phyloP scores from a whole-genome alignment of 2,888 invertebrate genomes.

The Theodoxus fluviatilis region DNA sequence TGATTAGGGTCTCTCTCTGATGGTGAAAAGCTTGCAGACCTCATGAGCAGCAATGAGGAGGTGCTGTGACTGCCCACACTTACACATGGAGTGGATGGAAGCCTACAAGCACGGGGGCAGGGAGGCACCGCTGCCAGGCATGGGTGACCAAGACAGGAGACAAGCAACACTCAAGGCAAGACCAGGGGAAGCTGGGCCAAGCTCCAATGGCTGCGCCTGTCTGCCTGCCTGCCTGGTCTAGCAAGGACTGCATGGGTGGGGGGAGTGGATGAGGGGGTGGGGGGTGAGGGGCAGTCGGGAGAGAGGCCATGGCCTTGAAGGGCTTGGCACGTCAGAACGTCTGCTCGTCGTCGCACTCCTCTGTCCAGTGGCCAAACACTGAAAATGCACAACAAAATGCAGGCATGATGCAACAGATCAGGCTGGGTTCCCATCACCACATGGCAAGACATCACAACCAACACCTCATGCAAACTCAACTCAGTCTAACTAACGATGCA shows the following conservation, averaged over 20 bases:
- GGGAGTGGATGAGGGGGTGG: background rate
- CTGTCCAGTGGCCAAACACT: constrained; percentile 89
- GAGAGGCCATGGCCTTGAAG: background rate
- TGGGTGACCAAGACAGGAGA: background rate
- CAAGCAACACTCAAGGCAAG: background rate
- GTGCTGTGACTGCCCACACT: too few species aligned
- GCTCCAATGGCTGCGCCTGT: background rate
- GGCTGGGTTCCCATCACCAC: constrained; percentile 6
- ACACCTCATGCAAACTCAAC: too few species aligned
- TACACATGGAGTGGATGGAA: too few species aligned
- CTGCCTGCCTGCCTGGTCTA: too few species aligned
- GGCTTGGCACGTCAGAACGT: constrained; percentile 49
- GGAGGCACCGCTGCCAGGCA: too few species aligned
- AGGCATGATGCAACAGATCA: constrained; percentile 11
- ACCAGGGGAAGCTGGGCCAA: background rate
- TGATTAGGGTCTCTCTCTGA: too few species aligned
- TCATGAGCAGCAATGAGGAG: too few species aligned
- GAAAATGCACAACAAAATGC: constrained; percentile 44
- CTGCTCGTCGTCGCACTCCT: constrained; percentile 79
- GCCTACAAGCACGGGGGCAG: too few species aligned
- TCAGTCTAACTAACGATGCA: too few species aligned
- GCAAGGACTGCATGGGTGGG: background rate
- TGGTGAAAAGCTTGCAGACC: too few species aligned
- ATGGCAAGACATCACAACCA: too few species aligned
- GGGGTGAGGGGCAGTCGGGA: constrained; percentile 20